phyloP scores from a whole-genome alignment of 1,140 invertebrate genomes.

The Pemphigus obesinymphae region DNA sequence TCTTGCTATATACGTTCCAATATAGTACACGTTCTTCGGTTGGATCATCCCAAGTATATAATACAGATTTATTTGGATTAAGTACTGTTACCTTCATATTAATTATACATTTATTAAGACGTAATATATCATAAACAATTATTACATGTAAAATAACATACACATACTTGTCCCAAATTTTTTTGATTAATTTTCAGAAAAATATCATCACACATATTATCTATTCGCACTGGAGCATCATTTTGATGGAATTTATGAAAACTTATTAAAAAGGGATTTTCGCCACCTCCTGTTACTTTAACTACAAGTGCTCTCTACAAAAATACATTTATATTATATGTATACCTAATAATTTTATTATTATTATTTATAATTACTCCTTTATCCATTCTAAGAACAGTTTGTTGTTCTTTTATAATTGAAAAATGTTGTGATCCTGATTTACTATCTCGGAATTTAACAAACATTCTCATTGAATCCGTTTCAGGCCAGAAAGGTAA shows the following conservation, averaged over 20 bases:
- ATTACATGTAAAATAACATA: not conserved
- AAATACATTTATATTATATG: not conserved
- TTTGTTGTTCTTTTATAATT: slow-evolving; percentile 63
- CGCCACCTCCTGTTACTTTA: slow-evolving; percentile 66
- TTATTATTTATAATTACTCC: slow-evolving; percentile 58
- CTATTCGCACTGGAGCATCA: slow-evolving; percentile 71
- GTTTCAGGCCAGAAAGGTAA: slow-evolving; percentile 76
- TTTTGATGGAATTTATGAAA: slow-evolving; percentile 65
- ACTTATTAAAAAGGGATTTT: slow-evolving; percentile 65
- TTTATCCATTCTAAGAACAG: slow-evolving; percentile 75
- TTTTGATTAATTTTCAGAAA: slow-evolving; percentile 76
- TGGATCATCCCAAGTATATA: slow-evolving; percentile 85
- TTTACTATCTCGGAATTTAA: slow-evolving; percentile 71
- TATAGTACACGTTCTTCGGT: slow-evolving; percentile 64
- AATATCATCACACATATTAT: slow-evolving; percentile 75
- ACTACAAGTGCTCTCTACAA: slow-evolving; percentile 68
- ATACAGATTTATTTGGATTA: slow-evolving; percentile 69
- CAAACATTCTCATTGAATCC: slow-evolving; percentile 72
- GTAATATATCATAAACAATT: not conserved
- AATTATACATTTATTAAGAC: not conserved
- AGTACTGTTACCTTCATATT: slow-evolving; percentile 61
- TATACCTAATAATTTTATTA: not conserved
- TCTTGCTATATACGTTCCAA: slow-evolving; percentile 81
- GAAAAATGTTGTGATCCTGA: slow-evolving; percentile 72
- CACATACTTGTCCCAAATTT: slow-evolving; percentile 57